Base-by-base conservation (phyloP, 2,888 invertebrate genomes). In the Peribatodes rhomboidaria region DNA sequence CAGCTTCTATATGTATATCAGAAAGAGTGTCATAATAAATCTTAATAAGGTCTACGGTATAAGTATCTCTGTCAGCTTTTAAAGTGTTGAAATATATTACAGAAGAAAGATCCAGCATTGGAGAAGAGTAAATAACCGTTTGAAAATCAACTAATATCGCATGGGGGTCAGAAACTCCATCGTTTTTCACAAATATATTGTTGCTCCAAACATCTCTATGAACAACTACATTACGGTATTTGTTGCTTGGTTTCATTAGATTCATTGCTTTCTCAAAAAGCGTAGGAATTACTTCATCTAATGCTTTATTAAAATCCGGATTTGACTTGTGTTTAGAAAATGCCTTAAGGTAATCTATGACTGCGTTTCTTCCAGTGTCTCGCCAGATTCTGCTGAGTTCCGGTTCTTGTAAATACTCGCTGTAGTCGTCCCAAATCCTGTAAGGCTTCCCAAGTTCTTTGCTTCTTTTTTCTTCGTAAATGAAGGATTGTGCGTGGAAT, bases 141-240 rank as follows among this genome's bases (percentile, higher is more conserved):
- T 97, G 97, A 76, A 94, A 97, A 80, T 97, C 96, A 6, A 97
- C 94, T 35, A 96, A 79, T 31, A 95, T 77, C 42, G 94, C 93
- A 1, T 94, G 85, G 1, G 89, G 89, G 7, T 76, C 76, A 0
- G 85, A 83, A 33, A 86, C 74, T 14, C 82, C 67, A 2, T 77
- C 61, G 44, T 76, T 80, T 72, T 87, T 90, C 16, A 95, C 88
- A 81, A 95, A 91, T 47, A 95, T 85, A 74, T 95, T 95, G 75
- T 95, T 95, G 0, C 89, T 85, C 95, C 95, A 95, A 27, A 95
- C 83, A 82, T 95, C 95, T 0, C 94, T 92, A 76, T 95, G 95
- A 0, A 93, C 89, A 0, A 95, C 81, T 0, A 90, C 94, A 64
- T 95, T 95, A 31, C 92, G 80, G 77, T 89, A 87, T 66, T 79